phyloP scores from a whole-genome alignment of 2,797 vertebrate species.

The Cuniculus paca region DNA sequence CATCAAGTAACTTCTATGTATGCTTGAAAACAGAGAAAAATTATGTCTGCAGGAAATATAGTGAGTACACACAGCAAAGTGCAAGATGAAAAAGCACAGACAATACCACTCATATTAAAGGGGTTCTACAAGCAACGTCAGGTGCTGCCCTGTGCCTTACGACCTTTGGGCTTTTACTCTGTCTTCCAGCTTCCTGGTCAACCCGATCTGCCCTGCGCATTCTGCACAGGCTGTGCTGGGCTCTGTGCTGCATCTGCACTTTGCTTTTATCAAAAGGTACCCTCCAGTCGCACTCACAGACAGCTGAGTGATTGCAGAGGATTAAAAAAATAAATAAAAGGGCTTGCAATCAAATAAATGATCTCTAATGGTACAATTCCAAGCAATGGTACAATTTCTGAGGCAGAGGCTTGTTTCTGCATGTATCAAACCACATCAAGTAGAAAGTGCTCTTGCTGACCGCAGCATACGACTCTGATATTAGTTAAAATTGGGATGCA shows the following conservation, averaged over 20 bases:
- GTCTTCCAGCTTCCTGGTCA: neutral
- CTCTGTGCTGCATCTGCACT: neutral
- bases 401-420: neutral
- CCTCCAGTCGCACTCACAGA: neutral
- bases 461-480: neutral
- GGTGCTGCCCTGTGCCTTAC: neutral
- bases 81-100: neutral
- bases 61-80: neutral
- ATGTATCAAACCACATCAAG: neutral
- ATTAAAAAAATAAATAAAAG: neutral
- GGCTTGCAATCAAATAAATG: constrained; percentile 17
- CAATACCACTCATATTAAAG: neutral
- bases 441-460: neutral
- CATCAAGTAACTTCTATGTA: constrained; percentile 15
- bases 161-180: neutral
- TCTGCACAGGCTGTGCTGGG: neutral
- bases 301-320: neutral
- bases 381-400: neutral
- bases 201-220: neutral
- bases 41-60: neutral
- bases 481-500: neutral
- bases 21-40: constrained; percentile 57
- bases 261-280: neutral
- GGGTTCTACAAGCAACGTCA: neutral
- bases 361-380: constrained; percentile 15